Percentiles rank a stretch among this genome's conserved stretches.
Conservation (phyloP, 2,113 vertebrate genomes). For the Phainopepla nitens region DNA sequence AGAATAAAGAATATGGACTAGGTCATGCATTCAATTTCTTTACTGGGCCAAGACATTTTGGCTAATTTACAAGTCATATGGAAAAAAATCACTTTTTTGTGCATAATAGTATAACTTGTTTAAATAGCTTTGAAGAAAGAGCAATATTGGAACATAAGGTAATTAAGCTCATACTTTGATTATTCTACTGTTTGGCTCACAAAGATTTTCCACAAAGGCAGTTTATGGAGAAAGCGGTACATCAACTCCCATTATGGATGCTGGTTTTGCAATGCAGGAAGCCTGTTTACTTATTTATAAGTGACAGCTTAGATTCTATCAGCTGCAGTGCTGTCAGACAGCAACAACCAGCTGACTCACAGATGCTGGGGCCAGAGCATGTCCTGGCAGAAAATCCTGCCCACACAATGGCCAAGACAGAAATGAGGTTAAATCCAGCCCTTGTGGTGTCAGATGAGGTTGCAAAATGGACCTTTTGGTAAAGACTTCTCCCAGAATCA, state of each 20-base stretch:
- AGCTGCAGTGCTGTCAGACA: neutral
- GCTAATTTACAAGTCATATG: neutral
- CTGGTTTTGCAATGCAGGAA: neutral
- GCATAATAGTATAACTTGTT: neutral
- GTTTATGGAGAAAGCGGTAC: neutral
- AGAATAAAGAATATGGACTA: neutral
- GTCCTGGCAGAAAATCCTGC: neutral
- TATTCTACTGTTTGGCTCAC: neutral
- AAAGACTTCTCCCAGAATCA: neutral
- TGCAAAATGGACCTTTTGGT: neutral
- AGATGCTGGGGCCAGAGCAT: rapidly evolving
- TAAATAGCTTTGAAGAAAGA: neutral
- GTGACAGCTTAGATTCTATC: neutral
- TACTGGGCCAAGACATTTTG: neutral
- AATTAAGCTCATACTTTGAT: neutral
- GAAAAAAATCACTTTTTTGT: neutral
- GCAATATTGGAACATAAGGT: neutral
- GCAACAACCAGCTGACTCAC: neutral
- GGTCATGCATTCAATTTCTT: neutral
- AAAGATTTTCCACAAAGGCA: neutral
- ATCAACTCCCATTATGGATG: neutral
- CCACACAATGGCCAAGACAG: neutral
- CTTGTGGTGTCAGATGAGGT: neutral
- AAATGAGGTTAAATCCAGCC: neutral
- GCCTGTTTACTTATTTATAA: slow-evolving; percentile 45